phyloP scores from a whole-genome alignment of 2,113 vertebrate genomes.

The Delphinapterus leucas region DNA sequence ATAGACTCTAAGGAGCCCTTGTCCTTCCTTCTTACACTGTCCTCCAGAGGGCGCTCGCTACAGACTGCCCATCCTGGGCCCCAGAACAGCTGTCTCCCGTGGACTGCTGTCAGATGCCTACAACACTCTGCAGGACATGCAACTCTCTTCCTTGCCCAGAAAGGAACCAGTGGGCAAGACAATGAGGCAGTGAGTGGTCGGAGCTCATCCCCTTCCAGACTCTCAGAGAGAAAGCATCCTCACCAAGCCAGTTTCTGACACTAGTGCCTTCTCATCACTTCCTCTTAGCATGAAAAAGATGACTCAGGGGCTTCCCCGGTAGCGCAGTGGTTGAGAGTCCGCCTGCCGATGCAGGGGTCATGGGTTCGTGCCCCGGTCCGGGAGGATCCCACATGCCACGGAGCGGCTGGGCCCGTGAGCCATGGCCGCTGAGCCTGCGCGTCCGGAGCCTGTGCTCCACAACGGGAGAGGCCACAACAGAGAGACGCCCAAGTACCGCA shows the following conservation, averaged over 20 bases:
- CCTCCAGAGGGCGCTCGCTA: neutral
- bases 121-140: neutral
- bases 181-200: neutral
- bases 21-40: neutral
- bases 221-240: neutral
- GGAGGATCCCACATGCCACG: too few species aligned
- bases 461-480: too few species aligned
- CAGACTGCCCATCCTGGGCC: conserved; percentile 59
- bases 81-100: conserved; percentile 46
- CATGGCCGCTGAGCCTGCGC: too few species aligned
- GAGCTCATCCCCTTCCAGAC: neutral
- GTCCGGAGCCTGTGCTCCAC: too few species aligned
- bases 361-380: too few species aligned
- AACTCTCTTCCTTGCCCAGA: neutral
- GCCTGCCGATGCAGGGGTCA: too few species aligned
- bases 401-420: too few species aligned
- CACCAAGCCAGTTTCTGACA: neutral
- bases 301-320: neutral
- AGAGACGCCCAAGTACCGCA: too few species aligned
- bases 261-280: neutral
- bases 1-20: neutral
- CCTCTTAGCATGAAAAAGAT: neutral
- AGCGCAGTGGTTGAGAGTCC: too few species aligned
- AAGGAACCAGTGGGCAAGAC: neutral
- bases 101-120: conserved; percentile 13